A percentile compares a stretch with the other conserved stretches of the same genome.
phyloP scores from a whole-genome alignment of 2,113 vertebrate species.

The Pseudonaja textilis region DNA sequence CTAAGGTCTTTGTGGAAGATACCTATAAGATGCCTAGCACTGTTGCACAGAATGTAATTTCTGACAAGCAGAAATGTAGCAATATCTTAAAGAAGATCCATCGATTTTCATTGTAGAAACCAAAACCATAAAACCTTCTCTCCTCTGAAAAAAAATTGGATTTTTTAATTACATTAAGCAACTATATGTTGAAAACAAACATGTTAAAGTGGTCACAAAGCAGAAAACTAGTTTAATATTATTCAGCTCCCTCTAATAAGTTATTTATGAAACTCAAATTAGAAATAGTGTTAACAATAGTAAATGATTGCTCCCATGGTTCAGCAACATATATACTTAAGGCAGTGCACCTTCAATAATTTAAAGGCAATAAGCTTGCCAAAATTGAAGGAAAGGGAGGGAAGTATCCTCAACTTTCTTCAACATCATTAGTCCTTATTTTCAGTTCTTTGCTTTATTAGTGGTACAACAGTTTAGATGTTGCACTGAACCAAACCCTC shows the following conservation, averaged over 20 bases:
- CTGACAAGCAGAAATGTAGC: not conserved
- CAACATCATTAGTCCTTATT: not conserved
- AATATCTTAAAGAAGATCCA: rapidly evolving
- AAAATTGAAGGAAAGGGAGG: not conserved
- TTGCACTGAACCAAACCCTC: not conserved
- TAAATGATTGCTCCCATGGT: not conserved
- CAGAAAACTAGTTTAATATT: not conserved
- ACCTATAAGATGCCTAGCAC: not conserved
- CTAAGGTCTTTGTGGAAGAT: not conserved
- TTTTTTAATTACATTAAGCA: rapidly evolving
- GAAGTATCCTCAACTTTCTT: not conserved
- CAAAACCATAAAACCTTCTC: not conserved
- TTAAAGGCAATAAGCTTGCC: not conserved
- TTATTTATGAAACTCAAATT: not conserved
- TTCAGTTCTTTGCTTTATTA: not conserved
- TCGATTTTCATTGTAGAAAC: not conserved
- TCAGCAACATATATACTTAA: not conserved
- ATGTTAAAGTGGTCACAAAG: not conserved
- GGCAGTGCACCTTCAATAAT: not conserved
- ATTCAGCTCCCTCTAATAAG: not conserved
- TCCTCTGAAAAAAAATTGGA: not conserved
- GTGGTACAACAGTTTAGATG: not conserved
- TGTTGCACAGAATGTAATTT: rapidly evolving
- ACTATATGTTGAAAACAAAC: not conserved
- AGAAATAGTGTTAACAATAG: not conserved